Conservation (phyloP, 2,888 invertebrate species). For the Oasisia sp. region DNA sequence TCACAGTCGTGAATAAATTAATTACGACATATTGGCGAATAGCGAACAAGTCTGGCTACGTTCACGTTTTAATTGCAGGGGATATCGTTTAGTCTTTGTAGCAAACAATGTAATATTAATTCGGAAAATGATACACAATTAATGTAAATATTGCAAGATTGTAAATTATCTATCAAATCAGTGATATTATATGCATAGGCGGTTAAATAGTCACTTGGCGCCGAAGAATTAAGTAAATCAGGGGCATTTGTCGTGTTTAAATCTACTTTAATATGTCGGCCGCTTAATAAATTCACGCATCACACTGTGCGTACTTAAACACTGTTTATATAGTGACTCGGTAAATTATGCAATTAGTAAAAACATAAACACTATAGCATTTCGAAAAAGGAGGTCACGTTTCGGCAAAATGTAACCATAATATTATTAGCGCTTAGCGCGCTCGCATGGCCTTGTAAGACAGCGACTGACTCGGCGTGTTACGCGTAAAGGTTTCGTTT, state of each 20-base stretch:
- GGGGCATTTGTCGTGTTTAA: neutral
- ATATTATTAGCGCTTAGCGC: neutral
- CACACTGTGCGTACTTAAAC: neutral
- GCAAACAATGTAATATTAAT: neutral
- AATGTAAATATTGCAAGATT: too few relatives aligned
- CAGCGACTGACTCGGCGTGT: neutral
- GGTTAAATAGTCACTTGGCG: neutral
- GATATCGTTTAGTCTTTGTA: neutral
- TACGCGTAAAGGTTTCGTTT: neutral
- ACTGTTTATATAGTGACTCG: neutral
- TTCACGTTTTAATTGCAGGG: neutral
- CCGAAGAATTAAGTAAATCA: neutral
- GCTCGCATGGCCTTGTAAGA: neutral
- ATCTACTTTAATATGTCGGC: neutral
- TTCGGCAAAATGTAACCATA: conserved; percentile 6
- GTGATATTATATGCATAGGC: neutral
- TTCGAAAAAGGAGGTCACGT: neutral
- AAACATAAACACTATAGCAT: neutral
- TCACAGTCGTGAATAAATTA: neutral
- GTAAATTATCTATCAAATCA: neutral
- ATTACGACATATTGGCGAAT: neutral
- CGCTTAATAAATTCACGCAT: neutral
- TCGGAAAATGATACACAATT: neutral
- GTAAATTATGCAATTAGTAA: neutral
- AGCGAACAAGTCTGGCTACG: neutral